Conservation (phyloP, 2,888 invertebrate species). For the Phoenoteleia sp. region DNA sequence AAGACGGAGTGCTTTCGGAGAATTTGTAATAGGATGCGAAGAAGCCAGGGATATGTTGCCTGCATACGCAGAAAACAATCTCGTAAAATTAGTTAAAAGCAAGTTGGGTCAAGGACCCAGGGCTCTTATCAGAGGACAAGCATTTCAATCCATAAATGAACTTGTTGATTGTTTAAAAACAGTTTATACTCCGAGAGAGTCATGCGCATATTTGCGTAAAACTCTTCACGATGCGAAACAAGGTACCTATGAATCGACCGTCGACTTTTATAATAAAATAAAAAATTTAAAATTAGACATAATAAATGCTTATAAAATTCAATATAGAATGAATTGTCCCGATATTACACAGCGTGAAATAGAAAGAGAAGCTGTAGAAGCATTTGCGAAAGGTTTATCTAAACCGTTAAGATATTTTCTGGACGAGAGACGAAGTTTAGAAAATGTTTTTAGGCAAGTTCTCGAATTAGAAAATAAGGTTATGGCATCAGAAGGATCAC, state of each 20-base stretch:
- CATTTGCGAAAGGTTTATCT: conserved; percentile 7
- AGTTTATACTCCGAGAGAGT: conserved; percentile 8
- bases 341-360: not conserved
- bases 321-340: conserved; percentile 3
- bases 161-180: not conserved
- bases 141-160: not conserved
- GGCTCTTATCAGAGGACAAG: not conserved
- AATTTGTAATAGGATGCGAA: conserved; percentile 33
- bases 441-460: conserved; percentile 10
- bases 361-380: conserved; percentile 20
- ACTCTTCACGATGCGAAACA: not conserved
- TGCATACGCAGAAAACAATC: conserved; percentile 17
- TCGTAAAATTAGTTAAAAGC: conserved; percentile 33
- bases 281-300: conserved; percentile 15
- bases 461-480: conserved; percentile 15
- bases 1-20: not conserved
- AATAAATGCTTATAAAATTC: conserved; percentile 17
- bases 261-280: conserved; percentile 20
- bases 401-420: not conserved
- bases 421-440: not conserved
- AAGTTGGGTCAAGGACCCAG: not conserved
- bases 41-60: conserved; percentile 47
- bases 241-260: conserved; percentile 1
- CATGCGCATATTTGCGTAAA: not conserved
- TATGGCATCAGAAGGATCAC: not conserved